Conservation (phyloP, 1,140 invertebrate genomes). For the Sweltsa coloradensis region DNA sequence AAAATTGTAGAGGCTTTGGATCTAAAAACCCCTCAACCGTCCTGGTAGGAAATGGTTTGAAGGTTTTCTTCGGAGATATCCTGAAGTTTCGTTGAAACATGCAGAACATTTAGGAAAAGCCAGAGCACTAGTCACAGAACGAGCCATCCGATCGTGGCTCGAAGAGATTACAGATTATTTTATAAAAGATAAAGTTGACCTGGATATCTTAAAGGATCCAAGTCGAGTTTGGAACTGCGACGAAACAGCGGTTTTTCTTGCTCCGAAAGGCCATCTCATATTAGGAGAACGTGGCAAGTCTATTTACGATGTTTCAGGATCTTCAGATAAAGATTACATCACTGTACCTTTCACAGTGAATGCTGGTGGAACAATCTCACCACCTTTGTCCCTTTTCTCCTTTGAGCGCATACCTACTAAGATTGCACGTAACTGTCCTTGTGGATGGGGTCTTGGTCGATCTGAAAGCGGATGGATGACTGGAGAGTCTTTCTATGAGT, state of each 20-base stretch:
- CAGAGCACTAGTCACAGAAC: slow-evolving; percentile 13
- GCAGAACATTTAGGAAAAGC: not conserved
- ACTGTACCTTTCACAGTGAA: slow-evolving; percentile 20
- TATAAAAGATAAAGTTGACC: not conserved
- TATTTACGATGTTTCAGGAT: not conserved
- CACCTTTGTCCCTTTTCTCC: slow-evolving; percentile 25
- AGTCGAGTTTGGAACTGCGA: slow-evolving; percentile 4
- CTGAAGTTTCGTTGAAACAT: not conserved
- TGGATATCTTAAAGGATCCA: slow-evolving; percentile 5
- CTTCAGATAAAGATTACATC: slow-evolving; percentile 19
- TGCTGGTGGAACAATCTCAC: slow-evolving; percentile 21
- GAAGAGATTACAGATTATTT: slow-evolving; percentile 8
- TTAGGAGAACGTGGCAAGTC: not conserved
- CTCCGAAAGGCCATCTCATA: not conserved
- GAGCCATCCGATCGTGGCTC: slow-evolving; percentile 14
- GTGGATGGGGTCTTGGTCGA: slow-evolving; percentile 24
- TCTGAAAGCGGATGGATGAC: slow-evolving; percentile 31
- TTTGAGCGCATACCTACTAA: slow-evolving; percentile 23
- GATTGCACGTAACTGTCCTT: slow-evolving; percentile 21
- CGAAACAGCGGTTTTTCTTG: slow-evolving; percentile 3
- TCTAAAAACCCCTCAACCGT: not conserved
- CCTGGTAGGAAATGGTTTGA: slow-evolving; percentile 15
- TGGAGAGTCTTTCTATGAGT: slow-evolving; percentile 28
- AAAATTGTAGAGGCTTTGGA: not conserved
- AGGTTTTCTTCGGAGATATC: slow-evolving; percentile 11